Base-by-base conservation (phyloP, 35 echinoderm and acorn worm species). In the Eucidaris tribuloides region DNA sequence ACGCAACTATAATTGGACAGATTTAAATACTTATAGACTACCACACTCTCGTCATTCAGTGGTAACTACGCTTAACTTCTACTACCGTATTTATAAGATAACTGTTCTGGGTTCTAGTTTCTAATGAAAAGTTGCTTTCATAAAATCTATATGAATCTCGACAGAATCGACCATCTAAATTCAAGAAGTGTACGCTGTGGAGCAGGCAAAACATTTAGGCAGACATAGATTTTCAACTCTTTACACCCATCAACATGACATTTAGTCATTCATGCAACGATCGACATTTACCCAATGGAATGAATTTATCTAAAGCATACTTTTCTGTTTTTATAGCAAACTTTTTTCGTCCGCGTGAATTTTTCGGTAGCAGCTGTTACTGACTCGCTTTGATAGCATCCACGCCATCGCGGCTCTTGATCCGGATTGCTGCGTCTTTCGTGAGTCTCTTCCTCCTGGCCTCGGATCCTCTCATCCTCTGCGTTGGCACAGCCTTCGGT, bases 261-360 rank as follows among this genome's bases (percentile, higher is more conserved):
- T 54, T 54, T 9, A 13, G 9, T 13, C n/a, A n/a, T 9, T 14
- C 30, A 17, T 19, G 7, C 9, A 31, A 66, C 7, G 7, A 31
- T 28, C 30, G 13, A 19, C 30, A 17, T 14, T 28, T 11, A 19
- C 27, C 62, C 27, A 14, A 13, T 9, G 30, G 11, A 9, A 9
- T 29, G 7, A 9, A 13, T 18, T 20, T 18, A 18, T 7, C 9
- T 9, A 18, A 27, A 7, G 30, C 15, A 7, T 13, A 7, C 62
- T 65, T 14, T 13, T 9, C 29, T 13, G 9, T 7, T 46, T 3
- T 48, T 55, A 23, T 19, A 18, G 52, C 31, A 45, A 2, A 46
- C 84, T 78, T 90, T 88, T 77, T 83, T 96, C 42, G 83, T 83
- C 17, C 93, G 87, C 11, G 63, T 87, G 57, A 96, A 96, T 56